These are phyloP conservation scores for Malurus leucopterus DNA, from an alignment of 2,797 vertebrate species.

Conservation along the genomic window DNA sequence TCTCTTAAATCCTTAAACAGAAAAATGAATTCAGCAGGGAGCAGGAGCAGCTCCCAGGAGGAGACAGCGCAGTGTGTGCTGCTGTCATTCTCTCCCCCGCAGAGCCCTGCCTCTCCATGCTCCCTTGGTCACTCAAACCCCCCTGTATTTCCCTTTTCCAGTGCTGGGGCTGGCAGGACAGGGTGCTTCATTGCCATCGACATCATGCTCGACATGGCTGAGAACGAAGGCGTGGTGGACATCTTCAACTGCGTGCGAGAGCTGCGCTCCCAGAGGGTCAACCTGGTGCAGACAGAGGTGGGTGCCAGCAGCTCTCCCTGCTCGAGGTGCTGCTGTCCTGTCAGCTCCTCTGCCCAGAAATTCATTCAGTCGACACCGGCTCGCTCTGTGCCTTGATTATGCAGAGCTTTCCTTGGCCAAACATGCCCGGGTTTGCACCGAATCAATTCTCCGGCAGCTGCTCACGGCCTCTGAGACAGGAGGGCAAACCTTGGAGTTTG, in stretches of 20 bases:
- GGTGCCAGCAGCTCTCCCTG: constrained; percentile 12
- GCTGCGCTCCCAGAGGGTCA: constrained; percentile 92
- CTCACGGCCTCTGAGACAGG: not conserved
- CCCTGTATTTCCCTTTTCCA: constrained; percentile 36
- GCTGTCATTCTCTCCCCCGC: not conserved
- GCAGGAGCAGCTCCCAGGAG: not conserved
- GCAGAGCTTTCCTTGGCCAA: not conserved
- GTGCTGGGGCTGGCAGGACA: constrained; percentile 92
- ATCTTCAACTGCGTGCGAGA: constrained; percentile 97
- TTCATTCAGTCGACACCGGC: not conserved
- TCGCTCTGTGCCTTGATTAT: not conserved
- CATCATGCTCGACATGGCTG: constrained; percentile 98
- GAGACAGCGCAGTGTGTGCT: not conserved
- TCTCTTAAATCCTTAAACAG: not conserved
- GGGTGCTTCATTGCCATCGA: constrained; percentile 97
- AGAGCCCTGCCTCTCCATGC: not conserved
- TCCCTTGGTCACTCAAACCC: not conserved
- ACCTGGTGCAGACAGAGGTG: constrained; percentile 96
- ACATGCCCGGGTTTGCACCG: not conserved
- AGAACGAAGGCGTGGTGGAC: constrained; percentile 95
- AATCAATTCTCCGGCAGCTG: not conserved
- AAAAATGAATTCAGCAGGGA: not conserved
- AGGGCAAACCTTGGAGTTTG: not conserved
- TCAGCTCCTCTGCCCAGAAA: not conserved
- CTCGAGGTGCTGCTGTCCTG: not conserved